Conservation (phyloP, 2,888 invertebrate species). For the Catocala nupta region DNA sequence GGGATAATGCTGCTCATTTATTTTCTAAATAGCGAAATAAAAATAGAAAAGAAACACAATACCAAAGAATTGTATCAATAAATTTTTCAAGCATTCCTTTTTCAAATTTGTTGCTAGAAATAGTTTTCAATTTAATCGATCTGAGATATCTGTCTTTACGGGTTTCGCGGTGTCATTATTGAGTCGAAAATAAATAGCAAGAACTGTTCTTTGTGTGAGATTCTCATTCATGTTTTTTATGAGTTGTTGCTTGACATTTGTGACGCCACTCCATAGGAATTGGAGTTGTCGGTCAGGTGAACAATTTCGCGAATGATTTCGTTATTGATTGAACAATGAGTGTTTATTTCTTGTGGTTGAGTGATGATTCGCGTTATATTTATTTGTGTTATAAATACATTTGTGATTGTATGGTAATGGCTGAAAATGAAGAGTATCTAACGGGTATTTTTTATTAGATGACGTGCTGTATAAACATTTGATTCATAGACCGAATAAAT, state of each 20-base stretch:
- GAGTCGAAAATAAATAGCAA: slow-evolving; percentile 22
- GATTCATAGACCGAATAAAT: too few relatives aligned
- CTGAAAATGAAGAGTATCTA: neutral
- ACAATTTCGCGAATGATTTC: slow-evolving; percentile 14
- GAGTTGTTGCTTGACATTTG: slow-evolving; percentile 42
- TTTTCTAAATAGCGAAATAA: slow-evolving; percentile 12
- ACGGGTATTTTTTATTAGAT: slow-evolving; percentile 1
- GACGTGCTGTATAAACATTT: neutral
- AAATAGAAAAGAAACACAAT: slow-evolving; percentile 14
- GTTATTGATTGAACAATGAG: slow-evolving; percentile 32
- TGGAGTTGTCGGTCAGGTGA: slow-evolving; percentile 41
- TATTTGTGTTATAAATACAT: neutral
- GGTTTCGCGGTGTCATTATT: slow-evolving; percentile 38
- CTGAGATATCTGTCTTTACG: slow-evolving; percentile 32
- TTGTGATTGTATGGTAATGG: neutral
- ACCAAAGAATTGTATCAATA: slow-evolving; percentile 16
- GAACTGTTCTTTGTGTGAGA: slow-evolving; percentile 28
- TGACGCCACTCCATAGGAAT: slow-evolving; percentile 27
- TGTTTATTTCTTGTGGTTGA: slow-evolving; percentile 25
- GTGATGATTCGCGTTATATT: slow-evolving; percentile 1
- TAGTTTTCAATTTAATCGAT: slow-evolving; percentile 36
- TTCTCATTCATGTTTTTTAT: slow-evolving; percentile 37
- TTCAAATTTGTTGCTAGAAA: slow-evolving; percentile 29
- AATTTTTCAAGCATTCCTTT: slow-evolving; percentile 14
- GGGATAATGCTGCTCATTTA: slow-evolving; percentile 12